Base-by-base conservation (phyloP, 2,888 invertebrate genomes). In the Napeogenes sylphis region DNA sequence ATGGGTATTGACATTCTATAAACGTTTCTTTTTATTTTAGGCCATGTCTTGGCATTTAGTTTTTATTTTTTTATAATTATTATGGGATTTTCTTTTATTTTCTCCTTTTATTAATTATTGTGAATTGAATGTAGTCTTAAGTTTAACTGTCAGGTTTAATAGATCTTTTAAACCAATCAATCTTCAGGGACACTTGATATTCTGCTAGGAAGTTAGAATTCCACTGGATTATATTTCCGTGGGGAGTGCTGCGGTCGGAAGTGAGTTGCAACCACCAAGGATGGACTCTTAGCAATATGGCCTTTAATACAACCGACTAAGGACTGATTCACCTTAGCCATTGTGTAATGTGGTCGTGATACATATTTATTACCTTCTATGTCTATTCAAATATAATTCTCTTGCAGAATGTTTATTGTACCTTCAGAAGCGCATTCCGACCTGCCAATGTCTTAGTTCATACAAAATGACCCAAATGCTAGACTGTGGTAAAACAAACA, bases 221-320 rank as follows among this genome's bases (percentile, higher is more conserved):
- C 58, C 51, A 54, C 55, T 46, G 42, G 59, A 62, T 67, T 53
- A 47, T 53, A 57, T 67, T 46, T 54, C 66, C 59, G 62, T 62
- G 58, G 64, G 64, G 62, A 53, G 56, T 35, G 6, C 45, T 62
- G 66, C 45, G 61, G 64, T 66, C 66, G 66, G 66, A 66, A 66
- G 64, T 64, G 56, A 53, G 59, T 66, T 59, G 55, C 51, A 30
- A 51, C 51, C 51, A 51, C 51, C 51, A 51, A 51, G 30, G 51
- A 51, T 51, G 10, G 3, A 8, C 42, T 10, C 42, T 10, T 42
- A 10, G 42, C 10, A 42, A 42, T 42, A 42, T 42, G 30, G 33
- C 46, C 30, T 13, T 56, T 33, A 45, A n/a, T 30, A 51, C 30
- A 51, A 51, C 4, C 3, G 14, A 4, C 21, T 45, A 32, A 12